Evolutionary conservation across 2,797 vertebrate genomes (phyloP).

Genomic region (Salmo trutta): DNA sequence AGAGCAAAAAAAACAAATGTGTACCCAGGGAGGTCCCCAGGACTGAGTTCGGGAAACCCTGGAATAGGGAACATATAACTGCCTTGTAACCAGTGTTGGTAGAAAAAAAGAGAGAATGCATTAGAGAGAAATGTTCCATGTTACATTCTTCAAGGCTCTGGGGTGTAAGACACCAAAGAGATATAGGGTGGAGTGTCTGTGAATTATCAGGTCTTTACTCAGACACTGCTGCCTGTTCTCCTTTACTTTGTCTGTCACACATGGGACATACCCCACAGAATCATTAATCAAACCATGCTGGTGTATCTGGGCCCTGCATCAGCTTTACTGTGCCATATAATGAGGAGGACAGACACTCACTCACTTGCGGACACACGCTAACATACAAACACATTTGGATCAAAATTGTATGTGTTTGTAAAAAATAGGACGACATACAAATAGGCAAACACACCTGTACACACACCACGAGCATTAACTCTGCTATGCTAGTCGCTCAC

Average conservation of each 20-base stretch:
- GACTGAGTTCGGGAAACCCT: too few species aligned
- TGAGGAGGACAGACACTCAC: background rate
- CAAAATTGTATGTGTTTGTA: too few species aligned
- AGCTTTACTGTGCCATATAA: constrained; percentile 3
- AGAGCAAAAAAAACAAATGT: too few species aligned
- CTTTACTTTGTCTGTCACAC: constrained; percentile 33
- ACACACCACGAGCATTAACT: too few species aligned
- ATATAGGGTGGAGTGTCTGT: background rate
- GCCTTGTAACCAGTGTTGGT: too few species aligned
- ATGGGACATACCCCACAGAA: constrained; percentile 32
- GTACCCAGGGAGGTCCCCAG: too few species aligned
- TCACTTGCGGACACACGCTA: background rate
- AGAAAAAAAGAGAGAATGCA: too few species aligned
- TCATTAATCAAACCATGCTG: constrained; percentile 55
- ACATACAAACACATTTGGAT: background rate
- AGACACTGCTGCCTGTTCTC: constrained; percentile 23
- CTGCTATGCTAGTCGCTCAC: background rate
- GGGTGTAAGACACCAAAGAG: background rate
- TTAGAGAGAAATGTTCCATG: background rate
- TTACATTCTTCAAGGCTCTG: background rate
- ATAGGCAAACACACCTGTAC: too few species aligned
- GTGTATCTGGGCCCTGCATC: constrained; percentile 55
- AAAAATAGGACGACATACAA: too few species aligned
- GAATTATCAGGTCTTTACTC: background rate
- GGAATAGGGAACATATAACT: too few species aligned